These are phyloP conservation scores for Pemphredon lugubris DNA, from an alignment of 2,888 invertebrate genomes.

Conservation along the genomic window DNA sequence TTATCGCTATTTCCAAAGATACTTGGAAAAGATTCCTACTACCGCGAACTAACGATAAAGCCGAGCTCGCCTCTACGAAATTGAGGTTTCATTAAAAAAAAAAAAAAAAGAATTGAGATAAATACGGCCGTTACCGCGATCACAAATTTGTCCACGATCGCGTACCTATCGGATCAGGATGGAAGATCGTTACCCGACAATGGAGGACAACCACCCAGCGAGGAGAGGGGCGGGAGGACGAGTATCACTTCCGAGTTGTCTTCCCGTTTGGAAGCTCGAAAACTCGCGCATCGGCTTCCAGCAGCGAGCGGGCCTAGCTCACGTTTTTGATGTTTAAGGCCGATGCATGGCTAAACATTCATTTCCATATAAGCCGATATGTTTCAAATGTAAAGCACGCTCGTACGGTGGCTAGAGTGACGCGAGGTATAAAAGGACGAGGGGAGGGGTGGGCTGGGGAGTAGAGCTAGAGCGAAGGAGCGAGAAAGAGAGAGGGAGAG, in stretches of 20 bases:
- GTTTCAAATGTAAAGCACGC: constrained; percentile 74
- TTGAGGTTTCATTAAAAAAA: too few species aligned
- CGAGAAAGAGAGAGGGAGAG: constrained; percentile 49
- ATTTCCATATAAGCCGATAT: constrained; percentile 77
- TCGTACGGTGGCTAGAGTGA: constrained; percentile 48
- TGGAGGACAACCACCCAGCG: constrained; percentile 18
- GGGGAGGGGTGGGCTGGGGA: constrained; percentile 36
- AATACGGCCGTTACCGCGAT: constrained; percentile 24
- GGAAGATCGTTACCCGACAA: constrained; percentile 47
- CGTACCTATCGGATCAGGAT: constrained; percentile 27
- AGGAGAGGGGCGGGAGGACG: constrained; percentile 23
- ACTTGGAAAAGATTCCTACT: too few species aligned
- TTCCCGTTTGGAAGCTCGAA: constrained; percentile 18
- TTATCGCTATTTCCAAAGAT: too few species aligned
- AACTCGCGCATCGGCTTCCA: constrained; percentile 49
- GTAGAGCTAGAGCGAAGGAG: constrained; percentile 31
- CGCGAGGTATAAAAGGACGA: constrained; percentile 51
- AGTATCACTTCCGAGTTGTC: constrained; percentile 61
- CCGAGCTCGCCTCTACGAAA: too few species aligned
- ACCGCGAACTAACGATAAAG: too few species aligned
- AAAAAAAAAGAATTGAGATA: too few species aligned
- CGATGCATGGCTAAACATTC: constrained; percentile 71
- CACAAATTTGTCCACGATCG: constrained; percentile 41
- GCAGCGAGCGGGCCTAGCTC: constrained; percentile 37
- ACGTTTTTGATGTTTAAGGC: constrained; percentile 55